Evolutionary conservation across 1,140 invertebrate genomes (phyloP).

Genomic region (Trypoxylus dichotomus): DNA sequence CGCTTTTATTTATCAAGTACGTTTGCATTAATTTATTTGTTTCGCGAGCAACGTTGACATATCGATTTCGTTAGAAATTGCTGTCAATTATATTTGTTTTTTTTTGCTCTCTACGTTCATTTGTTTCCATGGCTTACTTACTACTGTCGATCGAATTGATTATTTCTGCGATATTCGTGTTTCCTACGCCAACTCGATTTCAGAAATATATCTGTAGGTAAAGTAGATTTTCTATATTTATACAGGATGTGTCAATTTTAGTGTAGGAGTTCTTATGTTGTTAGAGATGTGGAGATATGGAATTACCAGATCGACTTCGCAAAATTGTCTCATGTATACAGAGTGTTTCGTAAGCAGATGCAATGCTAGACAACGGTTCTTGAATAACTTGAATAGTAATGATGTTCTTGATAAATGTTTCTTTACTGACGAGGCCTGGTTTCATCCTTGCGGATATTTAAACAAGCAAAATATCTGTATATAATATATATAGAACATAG

Average conservation of each 20-base stretch:
- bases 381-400: too few relatives aligned
- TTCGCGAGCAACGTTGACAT: background rate
- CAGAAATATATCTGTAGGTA: background rate
- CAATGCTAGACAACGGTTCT: too few relatives aligned
- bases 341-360: too few relatives aligned
- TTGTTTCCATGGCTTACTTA: background rate
- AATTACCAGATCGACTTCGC: too few relatives aligned
- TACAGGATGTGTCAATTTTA: background rate
- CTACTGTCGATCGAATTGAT: background rate
- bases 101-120: background rate
- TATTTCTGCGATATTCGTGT: background rate
- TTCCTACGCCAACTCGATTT: background rate
- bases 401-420: too few relatives aligned
- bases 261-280: too few relatives aligned
- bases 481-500: too few relatives aligned
- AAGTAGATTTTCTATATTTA: background rate
- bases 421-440: too few relatives aligned
- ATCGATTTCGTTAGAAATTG: background rate
- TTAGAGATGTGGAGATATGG: too few relatives aligned
- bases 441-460: too few relatives aligned
- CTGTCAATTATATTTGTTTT: conserved; percentile 3
- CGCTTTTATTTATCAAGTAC: background rate
- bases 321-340: too few relatives aligned
- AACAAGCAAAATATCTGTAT: too few relatives aligned
- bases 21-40: background rate